These are phyloP conservation scores for Zaprionus lineosus DNA, from an alignment of 2,888 invertebrate species.

Conservation along the genomic window DNA sequence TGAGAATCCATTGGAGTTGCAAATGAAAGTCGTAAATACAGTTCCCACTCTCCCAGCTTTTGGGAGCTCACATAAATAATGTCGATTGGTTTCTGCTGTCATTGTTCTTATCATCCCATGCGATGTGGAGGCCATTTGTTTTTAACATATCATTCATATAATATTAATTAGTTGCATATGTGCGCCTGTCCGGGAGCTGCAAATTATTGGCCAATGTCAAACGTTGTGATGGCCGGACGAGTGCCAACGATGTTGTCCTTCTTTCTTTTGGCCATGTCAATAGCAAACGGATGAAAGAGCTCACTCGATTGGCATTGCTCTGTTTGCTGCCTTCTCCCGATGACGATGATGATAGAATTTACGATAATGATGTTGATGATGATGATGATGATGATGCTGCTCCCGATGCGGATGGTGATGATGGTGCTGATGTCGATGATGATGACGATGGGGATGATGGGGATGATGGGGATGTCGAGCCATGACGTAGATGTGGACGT, in stretches of 20 bases:
- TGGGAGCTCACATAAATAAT: conserved; percentile 58
- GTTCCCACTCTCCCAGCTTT: too few species aligned
- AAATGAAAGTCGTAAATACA: too few species aligned
- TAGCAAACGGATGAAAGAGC: conserved; percentile 48
- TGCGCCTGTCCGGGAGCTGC: conserved; percentile 42
- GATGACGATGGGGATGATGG: conserved; percentile 3
- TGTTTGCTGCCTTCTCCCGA: conserved; percentile 46
- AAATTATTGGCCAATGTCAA: conserved; percentile 56
- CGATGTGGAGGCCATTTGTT: conserved; percentile 55
- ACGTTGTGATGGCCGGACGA: conserved; percentile 34
- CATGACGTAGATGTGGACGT: conserved; percentile 37
- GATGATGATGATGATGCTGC: conserved; percentile 20
- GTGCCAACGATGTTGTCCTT: conserved; percentile 34
- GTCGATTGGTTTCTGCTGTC: conserved; percentile 36
- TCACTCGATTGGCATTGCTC: conserved; percentile 65
- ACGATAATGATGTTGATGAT: conserved; percentile 28
- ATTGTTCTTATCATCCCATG: conserved; percentile 29
- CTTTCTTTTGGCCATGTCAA: conserved; percentile 52
- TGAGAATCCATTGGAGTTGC: conserved; percentile 47
- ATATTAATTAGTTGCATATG: conserved; percentile 76
- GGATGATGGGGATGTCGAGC: conserved; percentile 1
- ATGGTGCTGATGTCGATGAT: conserved; percentile 23
- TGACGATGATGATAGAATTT: conserved; percentile 8
- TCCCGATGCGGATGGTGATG: conserved; percentile 20
- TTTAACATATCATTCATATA: conserved; percentile 76